Evolutionary conservation across 2,113 vertebrate genomes (phyloP), one percentile per base, ranked within the genome.

Genomic region (Myotis lucifugus): DNA sequence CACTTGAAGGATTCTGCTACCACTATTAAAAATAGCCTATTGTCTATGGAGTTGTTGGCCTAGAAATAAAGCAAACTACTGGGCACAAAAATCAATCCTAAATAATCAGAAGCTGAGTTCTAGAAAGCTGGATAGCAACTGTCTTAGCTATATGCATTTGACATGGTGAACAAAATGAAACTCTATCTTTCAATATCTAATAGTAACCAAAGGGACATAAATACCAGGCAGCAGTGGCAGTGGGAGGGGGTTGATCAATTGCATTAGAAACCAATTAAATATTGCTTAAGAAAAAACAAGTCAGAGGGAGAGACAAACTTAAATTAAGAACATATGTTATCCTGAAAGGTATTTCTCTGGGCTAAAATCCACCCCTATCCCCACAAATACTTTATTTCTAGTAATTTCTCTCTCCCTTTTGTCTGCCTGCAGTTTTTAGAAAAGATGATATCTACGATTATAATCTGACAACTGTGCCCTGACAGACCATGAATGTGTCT

Each of bases 251-350:
- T 90, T 81, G 91, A 18, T 95, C 66, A 95, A 69, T 87, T 94
- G 52, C n/a, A 10, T 72, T 72, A 90, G 42, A 95, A 95, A 87
- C 32, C 56, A 92, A 85, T 95, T 91, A 92, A 92, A 85, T 77
- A 73, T 82, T 67, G 48, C 64, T 91, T 78, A 92, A 72, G 78
- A 90, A 95, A 94, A 94, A 94, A 83, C 23, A 90, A 85, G 83
- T 96, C 76, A 90, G 40, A 95, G 34, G 21, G 0, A 95, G 32
- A 90, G 52, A 85, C 7, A 87, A 73, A 88, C n/a, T 81, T 76
- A 96, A 96, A 96, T 95, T 93, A 91, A 95, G 78, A 88, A 40
- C 69, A 92, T 79, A 86, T 66, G 46, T 94, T 91, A 96, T 85
- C 83, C 77, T 95, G 83, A 84, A 93, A 93, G 74, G 17, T 85